Conservation (phyloP, 2,797 vertebrate species). For the Sebastes hubbsi region DNA sequence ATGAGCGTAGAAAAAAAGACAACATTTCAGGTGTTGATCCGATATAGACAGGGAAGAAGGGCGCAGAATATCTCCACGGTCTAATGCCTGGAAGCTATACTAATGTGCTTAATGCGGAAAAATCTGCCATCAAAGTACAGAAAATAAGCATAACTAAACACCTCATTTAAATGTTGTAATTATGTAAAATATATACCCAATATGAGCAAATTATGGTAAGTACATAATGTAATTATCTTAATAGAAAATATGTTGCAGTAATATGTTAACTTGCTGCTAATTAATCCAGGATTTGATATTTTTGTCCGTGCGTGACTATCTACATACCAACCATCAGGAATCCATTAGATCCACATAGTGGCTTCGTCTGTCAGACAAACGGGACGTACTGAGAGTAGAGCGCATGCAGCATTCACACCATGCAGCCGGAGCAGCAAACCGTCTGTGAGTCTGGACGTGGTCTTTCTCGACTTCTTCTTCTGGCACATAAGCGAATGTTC, state of each 20-base stretch:
- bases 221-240: constrained; percentile 45
- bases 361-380: constrained; percentile 84
- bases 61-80: background rate
- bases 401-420: constrained; percentile 71
- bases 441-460: constrained; percentile 22
- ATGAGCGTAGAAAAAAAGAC: background rate
- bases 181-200: constrained; percentile 45
- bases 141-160: constrained; percentile 40
- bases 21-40: background rate
- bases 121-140: constrained; percentile 27
- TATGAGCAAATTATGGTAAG: constrained; percentile 38
- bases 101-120: constrained; percentile 22
- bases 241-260: constrained; percentile 32
- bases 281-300: constrained; percentile 37
- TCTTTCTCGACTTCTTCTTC: constrained; percentile 30
- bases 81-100: constrained; percentile 11
- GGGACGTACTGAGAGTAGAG: constrained; percentile 84
- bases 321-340: constrained; percentile 89
- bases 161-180: constrained; percentile 40
- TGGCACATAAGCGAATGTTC: constrained; percentile 6
- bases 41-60: background rate
- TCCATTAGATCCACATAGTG: constrained; percentile 70
- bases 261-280: constrained; percentile 54
- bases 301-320: constrained; percentile 23
- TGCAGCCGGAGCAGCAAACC: constrained; percentile 43